phyloP scores from a whole-genome alignment of 2,113 vertebrate species.

The Tragelaphus strepsiceros region DNA sequence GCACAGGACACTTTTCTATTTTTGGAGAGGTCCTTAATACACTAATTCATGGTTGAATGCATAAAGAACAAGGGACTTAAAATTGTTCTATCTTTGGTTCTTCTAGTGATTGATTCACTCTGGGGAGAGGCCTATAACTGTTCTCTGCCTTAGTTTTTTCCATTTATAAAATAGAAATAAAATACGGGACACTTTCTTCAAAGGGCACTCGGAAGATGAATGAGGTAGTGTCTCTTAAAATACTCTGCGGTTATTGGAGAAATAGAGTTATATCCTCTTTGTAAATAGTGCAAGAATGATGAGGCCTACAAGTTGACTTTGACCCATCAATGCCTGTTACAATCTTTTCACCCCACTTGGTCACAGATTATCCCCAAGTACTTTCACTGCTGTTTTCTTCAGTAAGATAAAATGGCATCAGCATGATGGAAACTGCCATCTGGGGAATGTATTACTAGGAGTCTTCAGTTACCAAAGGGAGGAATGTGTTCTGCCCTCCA shows the following conservation, averaged over 20 bases:
- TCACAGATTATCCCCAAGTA: background rate
- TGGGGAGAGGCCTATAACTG: constrained; percentile 14
- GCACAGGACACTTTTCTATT: background rate
- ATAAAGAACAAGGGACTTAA: constrained; percentile 27
- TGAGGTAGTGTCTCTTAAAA: constrained; percentile 59
- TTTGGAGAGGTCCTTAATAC: background rate
- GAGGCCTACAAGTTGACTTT: constrained; percentile 36
- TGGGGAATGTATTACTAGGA: constrained; percentile 27
- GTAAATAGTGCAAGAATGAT: constrained; percentile 38
- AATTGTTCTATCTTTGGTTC: constrained; percentile 21
- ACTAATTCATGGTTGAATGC: background rate
- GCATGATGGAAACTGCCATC: constrained; percentile 42
- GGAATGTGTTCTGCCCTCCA: constrained; percentile 17
- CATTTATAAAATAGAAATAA: constrained; percentile 63
- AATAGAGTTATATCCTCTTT: constrained; percentile 33
- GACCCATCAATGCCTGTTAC: constrained; percentile 27
- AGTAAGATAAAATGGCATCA: constrained; percentile 10
- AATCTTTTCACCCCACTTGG: constrained; percentile 14
- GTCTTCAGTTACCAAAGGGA: background rate
- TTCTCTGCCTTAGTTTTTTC: constrained; percentile 57
- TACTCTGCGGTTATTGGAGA: constrained; percentile 42
- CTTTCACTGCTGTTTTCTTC: constrained; percentile 33
- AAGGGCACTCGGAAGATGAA: constrained; percentile 60
- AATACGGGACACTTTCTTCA: constrained; percentile 62
- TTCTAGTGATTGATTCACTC: constrained; percentile 48